These are phyloP conservation scores for Ictalurus punctatus DNA, from an alignment of 2,113 vertebrate species.

Conservation along the genomic window DNA sequence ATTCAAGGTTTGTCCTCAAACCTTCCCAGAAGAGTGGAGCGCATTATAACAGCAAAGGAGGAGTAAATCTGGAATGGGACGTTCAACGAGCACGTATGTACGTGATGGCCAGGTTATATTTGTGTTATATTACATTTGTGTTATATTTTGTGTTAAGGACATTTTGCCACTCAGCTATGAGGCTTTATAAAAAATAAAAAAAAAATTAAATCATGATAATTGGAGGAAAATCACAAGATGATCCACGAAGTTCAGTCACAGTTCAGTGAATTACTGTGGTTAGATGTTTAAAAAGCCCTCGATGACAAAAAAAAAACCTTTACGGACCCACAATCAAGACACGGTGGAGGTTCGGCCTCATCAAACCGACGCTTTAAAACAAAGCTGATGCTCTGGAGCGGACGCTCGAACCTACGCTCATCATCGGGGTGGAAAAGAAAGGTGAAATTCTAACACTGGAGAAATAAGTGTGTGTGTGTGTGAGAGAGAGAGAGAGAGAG, in stretches of 20 bases:
- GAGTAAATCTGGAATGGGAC: too few species aligned
- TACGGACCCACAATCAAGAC: not conserved
- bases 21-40: too few species aligned
- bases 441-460: not conserved
- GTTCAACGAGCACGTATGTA: not conserved
- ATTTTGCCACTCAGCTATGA: not conserved
- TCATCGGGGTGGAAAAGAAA: slow-evolving; percentile 1
- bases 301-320: not conserved
- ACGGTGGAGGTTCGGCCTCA: not conserved
- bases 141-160: not conserved
- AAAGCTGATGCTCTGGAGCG: not conserved
- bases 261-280: not conserved
- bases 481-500: too few species aligned
- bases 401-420: not conserved
- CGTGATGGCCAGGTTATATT: too few species aligned
- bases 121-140: not conserved
- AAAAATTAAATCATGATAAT: not conserved
- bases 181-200: not conserved
- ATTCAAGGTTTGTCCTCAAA: too few species aligned
- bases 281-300: not conserved
- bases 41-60: too few species aligned
- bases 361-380: not conserved
- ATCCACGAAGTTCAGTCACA: not conserved
- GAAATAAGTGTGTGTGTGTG: not conserved
- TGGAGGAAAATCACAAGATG: not conserved